Evolutionary conservation across 2,888 invertebrate species (phyloP).

Genomic region (Theodoxus fluviatilis): DNA sequence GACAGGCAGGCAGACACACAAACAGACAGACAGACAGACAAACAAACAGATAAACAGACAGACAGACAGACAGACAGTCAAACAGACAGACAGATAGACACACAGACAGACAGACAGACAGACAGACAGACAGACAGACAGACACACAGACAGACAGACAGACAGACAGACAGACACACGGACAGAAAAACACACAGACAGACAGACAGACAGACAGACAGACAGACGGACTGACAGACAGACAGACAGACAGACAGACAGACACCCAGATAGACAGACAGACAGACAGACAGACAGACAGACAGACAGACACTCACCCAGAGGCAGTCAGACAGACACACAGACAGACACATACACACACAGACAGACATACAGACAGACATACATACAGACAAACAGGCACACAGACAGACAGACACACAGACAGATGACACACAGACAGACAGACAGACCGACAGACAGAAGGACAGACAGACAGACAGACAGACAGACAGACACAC

Average conservation of each 20-base stretch:
- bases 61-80: no score
- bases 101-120: neutral
- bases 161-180: neutral
- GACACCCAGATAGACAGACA: neutral
- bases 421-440: no score
- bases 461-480: no score
- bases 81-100: conserved; percentile 5
- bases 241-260: conserved; percentile 1
- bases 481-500: no score
- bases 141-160: neutral
- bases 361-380: neutral
- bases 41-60: no score
- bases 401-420: no score
- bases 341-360: neutral
- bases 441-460: no score
- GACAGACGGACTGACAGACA: neutral
- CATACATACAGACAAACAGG: no score
- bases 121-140: neutral
- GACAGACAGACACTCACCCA: neutral
- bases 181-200: neutral
- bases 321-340: neutral
- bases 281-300: neutral
- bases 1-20: no score
- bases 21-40: no score
- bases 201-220: neutral